phyloP scores from a whole-genome alignment of 2,888 invertebrate species.

The Teinopalpus imperialis region DNA sequence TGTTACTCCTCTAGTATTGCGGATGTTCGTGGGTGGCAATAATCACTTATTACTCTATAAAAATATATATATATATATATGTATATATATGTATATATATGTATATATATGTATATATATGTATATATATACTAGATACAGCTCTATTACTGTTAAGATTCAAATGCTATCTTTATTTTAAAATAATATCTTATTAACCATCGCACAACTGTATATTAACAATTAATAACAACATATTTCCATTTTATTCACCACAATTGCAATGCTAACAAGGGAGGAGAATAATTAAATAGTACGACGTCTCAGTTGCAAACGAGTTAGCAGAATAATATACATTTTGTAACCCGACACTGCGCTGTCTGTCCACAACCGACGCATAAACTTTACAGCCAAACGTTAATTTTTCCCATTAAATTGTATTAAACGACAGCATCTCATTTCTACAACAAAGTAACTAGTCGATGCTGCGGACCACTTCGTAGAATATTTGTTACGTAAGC shows the following conservation, averaged over 20 bases:
- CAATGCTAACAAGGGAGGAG: neutral
- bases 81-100: too few relatives aligned
- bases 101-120: too few relatives aligned
- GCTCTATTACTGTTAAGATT: too few relatives aligned
- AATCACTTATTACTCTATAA: too few relatives aligned
- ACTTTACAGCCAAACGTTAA: slow-evolving; percentile 15
- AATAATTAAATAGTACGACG: neutral
- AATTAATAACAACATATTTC: too few relatives aligned
- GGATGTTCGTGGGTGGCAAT: too few relatives aligned
- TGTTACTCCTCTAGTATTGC: too few relatives aligned
- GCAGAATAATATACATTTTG: neutral
- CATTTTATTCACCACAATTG: neutral
- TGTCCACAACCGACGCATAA: slow-evolving; percentile 6
- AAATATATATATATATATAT: neutral
- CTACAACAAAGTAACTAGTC: slow-evolving; percentile 6
- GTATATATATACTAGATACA: too few relatives aligned
- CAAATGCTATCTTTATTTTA: too few relatives aligned
- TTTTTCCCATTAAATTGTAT: slow-evolving; percentile 17
- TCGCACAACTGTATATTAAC: too few relatives aligned
- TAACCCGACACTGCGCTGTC: neutral
- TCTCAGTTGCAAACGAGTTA: neutral
- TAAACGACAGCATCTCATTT: slow-evolving; percentile 8
- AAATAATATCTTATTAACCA: too few relatives aligned
- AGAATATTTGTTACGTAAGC: neutral
- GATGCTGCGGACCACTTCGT: neutral